Percentiles rank a stretch among this genome's conserved stretches.
Conservation (phyloP, 2,113 vertebrate species). For the Hippocampus barbouri region DNA sequence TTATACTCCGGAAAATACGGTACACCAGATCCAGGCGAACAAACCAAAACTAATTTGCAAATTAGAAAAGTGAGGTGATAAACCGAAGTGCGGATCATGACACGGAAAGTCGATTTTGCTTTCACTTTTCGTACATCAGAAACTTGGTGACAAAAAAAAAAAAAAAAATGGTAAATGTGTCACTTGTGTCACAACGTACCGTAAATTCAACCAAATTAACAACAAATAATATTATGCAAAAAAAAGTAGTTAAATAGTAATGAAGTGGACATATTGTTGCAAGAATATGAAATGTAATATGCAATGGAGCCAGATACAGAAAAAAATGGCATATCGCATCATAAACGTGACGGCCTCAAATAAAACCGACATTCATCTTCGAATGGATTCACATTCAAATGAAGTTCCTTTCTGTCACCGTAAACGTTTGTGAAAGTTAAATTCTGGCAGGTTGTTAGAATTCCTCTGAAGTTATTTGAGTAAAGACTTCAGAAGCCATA, state of each 20-base stretch:
- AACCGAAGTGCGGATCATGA: too few relatives aligned
- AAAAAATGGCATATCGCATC: neutral
- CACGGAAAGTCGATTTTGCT: too few relatives aligned
- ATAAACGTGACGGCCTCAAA: neutral
- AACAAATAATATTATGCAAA: too few relatives aligned
- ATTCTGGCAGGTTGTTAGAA: constrained; percentile 25
- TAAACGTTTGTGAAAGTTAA: constrained; percentile 7
- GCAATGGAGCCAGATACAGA: neutral
- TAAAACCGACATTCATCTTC: constrained; percentile 9
- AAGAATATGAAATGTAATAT: neutral
- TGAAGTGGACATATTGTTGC: neutral
- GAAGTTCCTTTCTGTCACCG: constrained; percentile 6
- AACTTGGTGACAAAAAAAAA: too few relatives aligned
- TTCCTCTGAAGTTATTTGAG: constrained; percentile 18
- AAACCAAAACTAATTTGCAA: too few relatives aligned
- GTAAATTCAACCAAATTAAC: too few relatives aligned
- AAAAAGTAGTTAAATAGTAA: neutral
- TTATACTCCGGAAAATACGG: too few relatives aligned
- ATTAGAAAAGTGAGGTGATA: too few relatives aligned
- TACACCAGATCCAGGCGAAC: too few relatives aligned
- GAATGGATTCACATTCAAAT: constrained; percentile 19
- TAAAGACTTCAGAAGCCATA: constrained; percentile 31
- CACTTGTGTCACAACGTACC: too few relatives aligned
- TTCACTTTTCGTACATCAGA: too few relatives aligned
- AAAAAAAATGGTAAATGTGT: too few relatives aligned